Percentiles rank a stretch among this genome's conserved stretches.
These are phyloP conservation scores for Sitta carolinensis DNA, from an alignment of 2,797 vertebrate species.

Conservation along the genomic window DNA sequence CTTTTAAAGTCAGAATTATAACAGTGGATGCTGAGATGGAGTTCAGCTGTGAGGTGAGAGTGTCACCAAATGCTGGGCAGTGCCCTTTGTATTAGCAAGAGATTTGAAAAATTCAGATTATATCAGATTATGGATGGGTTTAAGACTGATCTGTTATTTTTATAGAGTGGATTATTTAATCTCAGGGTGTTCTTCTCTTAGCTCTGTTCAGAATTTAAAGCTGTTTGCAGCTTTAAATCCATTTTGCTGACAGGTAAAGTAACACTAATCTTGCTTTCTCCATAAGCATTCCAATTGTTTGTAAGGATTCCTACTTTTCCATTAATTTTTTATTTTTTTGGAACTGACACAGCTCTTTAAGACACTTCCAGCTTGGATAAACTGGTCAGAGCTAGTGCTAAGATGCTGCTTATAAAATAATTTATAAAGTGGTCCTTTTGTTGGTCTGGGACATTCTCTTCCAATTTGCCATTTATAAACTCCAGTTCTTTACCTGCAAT, in stretches of 20 bases:
- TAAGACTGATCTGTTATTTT: background rate
- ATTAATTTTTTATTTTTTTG: background rate
- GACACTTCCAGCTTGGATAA: background rate
- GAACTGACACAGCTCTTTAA: background rate
- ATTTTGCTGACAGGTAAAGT: background rate
- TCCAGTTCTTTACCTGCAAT: background rate
- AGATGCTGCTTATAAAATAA: background rate
- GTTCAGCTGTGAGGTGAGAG: constrained; percentile 90
- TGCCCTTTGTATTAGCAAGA: background rate
- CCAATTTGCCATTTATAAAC: background rate
- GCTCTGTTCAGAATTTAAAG: background rate
- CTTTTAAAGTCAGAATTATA: constrained; percentile 92
- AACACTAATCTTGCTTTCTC: background rate
- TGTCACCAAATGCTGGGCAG: background rate
- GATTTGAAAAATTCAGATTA: background rate
- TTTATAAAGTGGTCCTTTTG: background rate
- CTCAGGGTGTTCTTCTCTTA: background rate
- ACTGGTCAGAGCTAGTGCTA: background rate
- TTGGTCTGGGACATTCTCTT: background rate
- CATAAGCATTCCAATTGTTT: background rate
- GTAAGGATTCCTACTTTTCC: background rate
- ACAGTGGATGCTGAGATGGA: constrained; percentile 96
- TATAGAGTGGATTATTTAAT: background rate
- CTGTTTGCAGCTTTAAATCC: background rate
- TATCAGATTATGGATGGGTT: background rate